phyloP scores from a whole-genome alignment of 2,888 invertebrate species.

The Coelinius sp. region DNA sequence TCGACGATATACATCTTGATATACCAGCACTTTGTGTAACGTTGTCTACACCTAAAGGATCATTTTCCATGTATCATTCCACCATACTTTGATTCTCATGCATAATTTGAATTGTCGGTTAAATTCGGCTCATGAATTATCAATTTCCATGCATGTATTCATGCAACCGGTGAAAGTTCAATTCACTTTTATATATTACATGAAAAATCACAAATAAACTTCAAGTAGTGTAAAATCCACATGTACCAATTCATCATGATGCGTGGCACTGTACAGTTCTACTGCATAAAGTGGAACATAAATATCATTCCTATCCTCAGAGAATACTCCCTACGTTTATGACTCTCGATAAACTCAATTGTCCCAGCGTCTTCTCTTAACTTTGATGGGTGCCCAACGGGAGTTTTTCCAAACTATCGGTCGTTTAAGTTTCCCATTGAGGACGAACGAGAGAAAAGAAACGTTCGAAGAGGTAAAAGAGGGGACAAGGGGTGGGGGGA shows the following conservation, averaged over 20 bases:
- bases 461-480: slow-evolving; percentile 11
- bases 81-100: background rate
- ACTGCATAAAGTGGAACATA: slow-evolving; percentile 6
- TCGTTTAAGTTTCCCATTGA: slow-evolving; percentile 24
- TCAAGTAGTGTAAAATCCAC: background rate
- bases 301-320: background rate
- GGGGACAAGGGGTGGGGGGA: background rate
- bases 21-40: slow-evolving; percentile 35
- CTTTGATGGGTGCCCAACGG: slow-evolving; percentile 22
- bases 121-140: background rate
- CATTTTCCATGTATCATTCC: slow-evolving; percentile 25
- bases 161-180: background rate
- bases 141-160: background rate
- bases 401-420: slow-evolving; percentile 28
- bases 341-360: slow-evolving; percentile 25
- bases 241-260: background rate
- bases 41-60: slow-evolving; percentile 9
- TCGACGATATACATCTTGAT: slow-evolving; percentile 34
- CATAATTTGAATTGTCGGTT: background rate
- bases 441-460: slow-evolving; percentile 15
- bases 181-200: background rate
- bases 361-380: slow-evolving; percentile 15
- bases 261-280: background rate
- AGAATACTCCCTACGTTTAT: slow-evolving; percentile 5
- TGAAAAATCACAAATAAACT: background rate